A percentile compares a stretch with the other conserved stretches of the same genome.
These are phyloP conservation scores for Ptiloglossa arizonensis DNA, from an alignment of 1,140 invertebrate species.

Conservation along the genomic window DNA sequence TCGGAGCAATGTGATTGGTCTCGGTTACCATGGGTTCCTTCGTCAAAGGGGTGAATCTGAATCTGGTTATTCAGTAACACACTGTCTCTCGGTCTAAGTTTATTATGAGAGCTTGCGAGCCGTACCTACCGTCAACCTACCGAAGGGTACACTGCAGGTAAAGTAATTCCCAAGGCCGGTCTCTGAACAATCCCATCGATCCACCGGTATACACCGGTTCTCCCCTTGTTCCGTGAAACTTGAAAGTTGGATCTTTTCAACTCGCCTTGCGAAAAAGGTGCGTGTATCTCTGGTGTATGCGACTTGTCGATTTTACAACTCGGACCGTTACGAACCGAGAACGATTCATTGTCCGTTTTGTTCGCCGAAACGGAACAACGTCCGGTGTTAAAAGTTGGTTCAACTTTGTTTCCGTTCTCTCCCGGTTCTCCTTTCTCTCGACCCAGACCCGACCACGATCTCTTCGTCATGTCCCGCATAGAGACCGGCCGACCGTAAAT, in stretches of 20 bases:
- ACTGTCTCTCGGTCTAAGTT: slow-evolving; percentile 81
- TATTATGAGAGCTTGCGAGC: slow-evolving; percentile 81
- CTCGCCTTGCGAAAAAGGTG: background rate
- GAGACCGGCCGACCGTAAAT: slow-evolving; percentile 77
- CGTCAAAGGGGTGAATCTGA: slow-evolving; percentile 80
- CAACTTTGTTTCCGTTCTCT: slow-evolving; percentile 29
- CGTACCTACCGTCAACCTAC: slow-evolving; percentile 80
- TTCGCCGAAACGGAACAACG: background rate
- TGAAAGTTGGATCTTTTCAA: slow-evolving; percentile 20
- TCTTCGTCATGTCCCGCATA: slow-evolving; percentile 18
- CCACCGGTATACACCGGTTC: background rate
- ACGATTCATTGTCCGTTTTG: background rate
- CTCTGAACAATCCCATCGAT: slow-evolving; percentile 63
- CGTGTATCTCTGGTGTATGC: background rate
- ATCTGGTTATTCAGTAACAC: slow-evolving; percentile 82
- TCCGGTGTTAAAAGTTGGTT: slow-evolving; percentile 20
- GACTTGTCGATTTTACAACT: too few relatives aligned
- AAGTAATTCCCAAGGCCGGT: slow-evolving; percentile 81
- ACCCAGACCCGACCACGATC: background rate
- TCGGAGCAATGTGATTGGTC: slow-evolving; percentile 79
- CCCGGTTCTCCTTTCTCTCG: background rate
- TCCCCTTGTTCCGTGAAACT: slow-evolving; percentile 3
- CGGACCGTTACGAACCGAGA: background rate
- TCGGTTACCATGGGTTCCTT: slow-evolving; percentile 77
- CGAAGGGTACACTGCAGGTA: slow-evolving; percentile 81